These are phyloP conservation scores for Sakesphorus luctuosus DNA, from an alignment of 2,113 vertebrate species.

Conservation along the genomic window DNA sequence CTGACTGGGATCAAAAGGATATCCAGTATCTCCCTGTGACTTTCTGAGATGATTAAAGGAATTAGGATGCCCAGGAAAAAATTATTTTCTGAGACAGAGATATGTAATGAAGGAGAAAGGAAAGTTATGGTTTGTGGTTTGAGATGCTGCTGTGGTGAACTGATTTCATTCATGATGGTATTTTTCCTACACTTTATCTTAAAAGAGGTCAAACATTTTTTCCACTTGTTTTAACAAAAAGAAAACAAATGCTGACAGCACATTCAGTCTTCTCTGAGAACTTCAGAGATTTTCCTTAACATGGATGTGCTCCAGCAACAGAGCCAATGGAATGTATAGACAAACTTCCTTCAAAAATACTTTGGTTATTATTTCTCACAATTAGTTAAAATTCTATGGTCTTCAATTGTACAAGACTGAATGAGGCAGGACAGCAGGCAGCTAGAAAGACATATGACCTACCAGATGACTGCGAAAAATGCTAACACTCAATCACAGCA, in stretches of 20 bases:
- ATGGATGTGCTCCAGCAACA: neutral
- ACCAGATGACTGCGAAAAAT: neutral
- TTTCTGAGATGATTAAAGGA: neutral
- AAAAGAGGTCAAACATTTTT: neutral
- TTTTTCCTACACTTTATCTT: constrained; percentile 38
- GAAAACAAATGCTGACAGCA: constrained; percentile 1
- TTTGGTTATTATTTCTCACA: neutral
- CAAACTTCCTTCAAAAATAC: neutral
- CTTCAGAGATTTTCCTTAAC: neutral
- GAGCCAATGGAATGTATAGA: neutral
- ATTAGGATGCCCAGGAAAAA: neutral
- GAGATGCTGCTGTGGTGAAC: neutral
- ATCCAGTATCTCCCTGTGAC: neutral
- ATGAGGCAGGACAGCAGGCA: neutral
- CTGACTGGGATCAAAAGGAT: neutral
- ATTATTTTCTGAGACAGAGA: neutral
- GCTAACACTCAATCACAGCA: neutral
- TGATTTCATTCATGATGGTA: neutral
- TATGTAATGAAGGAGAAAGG: neutral
- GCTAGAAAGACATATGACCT: neutral
- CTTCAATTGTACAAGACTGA: fast-evolving
- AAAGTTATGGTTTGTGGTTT: neutral
- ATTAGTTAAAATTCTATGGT: neutral
- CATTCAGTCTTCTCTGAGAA: constrained; percentile 1
- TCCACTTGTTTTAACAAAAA: neutral